A percentile compares a stretch with the other conserved stretches of the same genome.
Evolutionary conservation across 2,797 vertebrate genomes (phyloP).

Genomic region (Acomys russatus): DNA sequence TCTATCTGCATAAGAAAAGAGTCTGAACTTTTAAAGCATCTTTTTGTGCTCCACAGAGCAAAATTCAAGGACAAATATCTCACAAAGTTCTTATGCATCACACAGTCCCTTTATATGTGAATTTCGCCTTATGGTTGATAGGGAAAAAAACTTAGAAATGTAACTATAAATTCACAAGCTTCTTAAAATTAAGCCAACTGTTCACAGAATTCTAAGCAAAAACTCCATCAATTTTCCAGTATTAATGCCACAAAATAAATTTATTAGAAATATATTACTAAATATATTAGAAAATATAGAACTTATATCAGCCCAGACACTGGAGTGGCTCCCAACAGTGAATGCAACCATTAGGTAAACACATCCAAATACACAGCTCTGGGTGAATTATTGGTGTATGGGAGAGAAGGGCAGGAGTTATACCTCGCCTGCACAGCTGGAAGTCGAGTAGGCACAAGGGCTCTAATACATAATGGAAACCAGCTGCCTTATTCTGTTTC

Average conservation of each 20-base stretch:
- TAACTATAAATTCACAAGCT: neutral
- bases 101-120: neutral
- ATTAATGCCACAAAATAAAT: constrained; percentile 31
- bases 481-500: constrained; percentile 75
- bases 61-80: constrained; percentile 9
- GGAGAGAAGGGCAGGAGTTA: constrained; percentile 61
- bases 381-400: constrained; percentile 18
- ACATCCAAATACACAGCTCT: constrained; percentile 49
- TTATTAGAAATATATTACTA: constrained; percentile 15
- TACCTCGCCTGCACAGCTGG: constrained; percentile 26
- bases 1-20: neutral
- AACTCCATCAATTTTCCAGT: neutral
- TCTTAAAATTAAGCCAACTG: constrained; percentile 35
- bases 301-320: neutral
- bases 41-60: neutral
- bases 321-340: neutral
- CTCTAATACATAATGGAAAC: constrained; percentile 73
- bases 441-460: constrained; percentile 72
- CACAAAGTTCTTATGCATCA: neutral
- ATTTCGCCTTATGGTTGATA: neutral
- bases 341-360: neutral
- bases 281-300: constrained; percentile 49
- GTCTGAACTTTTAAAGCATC: neutral
- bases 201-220: constrained; percentile 13
- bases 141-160: neutral